Evolutionary conservation across 1,140 invertebrate genomes (phyloP).

Genomic region (Paralvinella palmiformis): DNA sequence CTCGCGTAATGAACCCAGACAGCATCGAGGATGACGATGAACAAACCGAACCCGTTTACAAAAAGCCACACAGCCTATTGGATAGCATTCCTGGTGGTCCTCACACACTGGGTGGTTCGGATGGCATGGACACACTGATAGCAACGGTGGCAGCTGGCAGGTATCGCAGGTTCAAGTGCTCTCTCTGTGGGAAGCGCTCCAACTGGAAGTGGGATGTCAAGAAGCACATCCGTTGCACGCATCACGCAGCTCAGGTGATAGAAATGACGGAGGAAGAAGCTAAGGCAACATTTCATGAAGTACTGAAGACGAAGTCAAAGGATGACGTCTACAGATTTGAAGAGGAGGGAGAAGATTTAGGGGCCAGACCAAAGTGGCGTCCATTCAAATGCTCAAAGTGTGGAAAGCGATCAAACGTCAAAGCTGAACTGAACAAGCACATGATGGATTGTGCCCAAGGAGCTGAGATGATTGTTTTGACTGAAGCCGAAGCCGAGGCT

Average conservation of each 20-base stretch:
- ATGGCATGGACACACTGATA: background rate
- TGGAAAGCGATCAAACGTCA: slow-evolving; percentile 86
- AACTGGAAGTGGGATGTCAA: slow-evolving; percentile 65
- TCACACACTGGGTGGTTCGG: background rate
- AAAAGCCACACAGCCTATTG: background rate
- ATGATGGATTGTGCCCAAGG: slow-evolving; percentile 16
- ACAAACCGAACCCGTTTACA: no score
- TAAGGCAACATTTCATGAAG: slow-evolving; percentile 40
- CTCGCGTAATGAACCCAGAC: no score
- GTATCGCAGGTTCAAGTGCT: slow-evolving; percentile 82
- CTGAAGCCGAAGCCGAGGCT: background rate
- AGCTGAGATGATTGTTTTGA: background rate
- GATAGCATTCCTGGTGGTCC: no score
- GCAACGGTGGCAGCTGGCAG: background rate
- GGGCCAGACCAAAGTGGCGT: no score
- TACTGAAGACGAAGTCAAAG: no score
- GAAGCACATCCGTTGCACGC: slow-evolving; percentile 45
- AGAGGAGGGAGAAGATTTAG: no score
- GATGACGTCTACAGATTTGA: no score
- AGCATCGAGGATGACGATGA: no score
- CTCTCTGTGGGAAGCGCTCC: slow-evolving; percentile 82
- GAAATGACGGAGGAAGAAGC: slow-evolving; percentile 41
- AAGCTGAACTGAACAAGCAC: slow-evolving; percentile 79
- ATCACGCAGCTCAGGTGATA: slow-evolving; percentile 34
- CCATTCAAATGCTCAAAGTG: slow-evolving; percentile 93